Evolutionary conservation across 2,888 invertebrate species (phyloP).

Genomic region (Aradus depressus): DNA sequence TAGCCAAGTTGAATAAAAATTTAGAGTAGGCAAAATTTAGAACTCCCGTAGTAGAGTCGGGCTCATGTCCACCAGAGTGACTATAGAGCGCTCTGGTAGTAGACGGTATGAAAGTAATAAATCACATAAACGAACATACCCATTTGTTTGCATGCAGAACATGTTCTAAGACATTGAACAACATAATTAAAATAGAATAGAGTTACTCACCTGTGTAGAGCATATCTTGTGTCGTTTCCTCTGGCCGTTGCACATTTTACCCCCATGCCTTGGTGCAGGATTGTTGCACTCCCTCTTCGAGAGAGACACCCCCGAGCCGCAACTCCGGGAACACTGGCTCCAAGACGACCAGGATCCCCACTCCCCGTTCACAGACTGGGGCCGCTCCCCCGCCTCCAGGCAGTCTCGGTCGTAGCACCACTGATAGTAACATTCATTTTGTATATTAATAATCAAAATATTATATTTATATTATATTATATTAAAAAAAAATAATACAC

Average conservation of each 20-base stretch:
- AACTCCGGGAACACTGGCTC: conserved; percentile 48
- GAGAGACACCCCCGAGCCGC: conserved; percentile 51
- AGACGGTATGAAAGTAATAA: too few relatives aligned
- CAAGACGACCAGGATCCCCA: conserved; percentile 54
- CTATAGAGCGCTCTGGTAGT: too few relatives aligned
- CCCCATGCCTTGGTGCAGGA: conserved; percentile 49
- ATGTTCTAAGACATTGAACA: too few relatives aligned
- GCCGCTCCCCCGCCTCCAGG: conserved; percentile 48
- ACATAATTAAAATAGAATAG: too few relatives aligned
- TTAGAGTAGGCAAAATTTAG: too few relatives aligned
- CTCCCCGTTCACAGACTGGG: conserved; percentile 50
- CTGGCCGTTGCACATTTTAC: conserved; percentile 52
- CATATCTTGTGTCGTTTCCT: conserved; percentile 63
- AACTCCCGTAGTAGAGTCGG: too few relatives aligned
- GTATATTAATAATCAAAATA: not conserved
- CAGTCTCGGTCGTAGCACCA: conserved; percentile 56
- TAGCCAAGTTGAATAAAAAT: too few relatives aligned
- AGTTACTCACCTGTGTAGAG: conserved; percentile 52
- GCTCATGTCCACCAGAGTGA: too few relatives aligned
- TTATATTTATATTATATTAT: too few relatives aligned
- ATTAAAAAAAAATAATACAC: too few relatives aligned
- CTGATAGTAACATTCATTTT: conserved; percentile 36
- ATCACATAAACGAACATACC: too few relatives aligned
- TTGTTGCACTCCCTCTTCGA: conserved; percentile 50
- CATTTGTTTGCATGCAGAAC: too few relatives aligned